phyloP scores from a whole-genome alignment of 2,113 vertebrate species.

The Bubo blakistoni region DNA sequence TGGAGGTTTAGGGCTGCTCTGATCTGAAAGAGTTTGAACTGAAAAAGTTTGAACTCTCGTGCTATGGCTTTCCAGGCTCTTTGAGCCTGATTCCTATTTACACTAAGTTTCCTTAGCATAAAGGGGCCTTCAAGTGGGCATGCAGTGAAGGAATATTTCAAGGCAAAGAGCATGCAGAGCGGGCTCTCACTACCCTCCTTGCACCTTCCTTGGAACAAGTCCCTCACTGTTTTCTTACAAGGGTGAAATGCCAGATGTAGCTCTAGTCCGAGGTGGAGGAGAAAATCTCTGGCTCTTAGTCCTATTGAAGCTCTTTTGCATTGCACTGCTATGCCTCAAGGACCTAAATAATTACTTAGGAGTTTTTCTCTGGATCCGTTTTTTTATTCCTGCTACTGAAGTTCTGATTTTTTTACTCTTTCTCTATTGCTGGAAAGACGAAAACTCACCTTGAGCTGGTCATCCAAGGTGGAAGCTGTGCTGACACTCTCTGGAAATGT shows the following conservation, averaged over 20 bases:
- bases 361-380: not conserved
- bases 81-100: constrained; percentile 46
- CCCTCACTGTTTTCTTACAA: constrained; percentile 42
- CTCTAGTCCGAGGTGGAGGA: constrained; percentile 15
- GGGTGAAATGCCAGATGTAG: constrained; percentile 59
- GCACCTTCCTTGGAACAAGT: constrained; percentile 58
- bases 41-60: not conserved
- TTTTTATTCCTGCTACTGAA: not conserved
- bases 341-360: not conserved
- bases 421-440: not conserved
- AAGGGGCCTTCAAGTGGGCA: constrained; percentile 63
- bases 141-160: constrained; percentile 59
- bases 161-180: constrained; percentile 47
- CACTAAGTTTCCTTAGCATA: constrained; percentile 32
- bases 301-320: not conserved
- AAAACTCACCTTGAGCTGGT: not conserved
- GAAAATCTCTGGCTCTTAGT: not conserved
- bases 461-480: not conserved
- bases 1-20: not conserved
- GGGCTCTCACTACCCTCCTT: constrained; percentile 24
- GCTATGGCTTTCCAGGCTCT: not conserved
- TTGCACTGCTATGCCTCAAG: not conserved
- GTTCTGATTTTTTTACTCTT: not conserved
- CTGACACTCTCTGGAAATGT: not conserved
- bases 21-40: not conserved